Evolutionary conservation across 2,113 vertebrate species (phyloP).

Genomic region (Scortum barcoo): DNA sequence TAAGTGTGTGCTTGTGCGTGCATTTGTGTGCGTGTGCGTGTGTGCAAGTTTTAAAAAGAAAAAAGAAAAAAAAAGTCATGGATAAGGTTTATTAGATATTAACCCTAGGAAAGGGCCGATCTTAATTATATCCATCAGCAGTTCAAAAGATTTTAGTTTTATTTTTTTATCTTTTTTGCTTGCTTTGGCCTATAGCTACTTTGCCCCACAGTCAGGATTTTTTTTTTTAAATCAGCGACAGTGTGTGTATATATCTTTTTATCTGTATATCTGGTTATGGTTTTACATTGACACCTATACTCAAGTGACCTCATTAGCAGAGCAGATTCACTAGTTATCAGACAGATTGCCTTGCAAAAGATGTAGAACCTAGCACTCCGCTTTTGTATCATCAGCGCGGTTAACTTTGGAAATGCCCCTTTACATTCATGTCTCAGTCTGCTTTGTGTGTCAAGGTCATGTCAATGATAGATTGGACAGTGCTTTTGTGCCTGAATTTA

Average conservation of each 20-base stretch:
- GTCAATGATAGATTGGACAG: slow-evolving; percentile 76
- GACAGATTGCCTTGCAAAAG: slow-evolving; percentile 42
- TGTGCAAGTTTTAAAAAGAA: slow-evolving; percentile 7
- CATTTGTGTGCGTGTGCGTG: slow-evolving; percentile 14
- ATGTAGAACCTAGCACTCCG: slow-evolving; percentile 38
- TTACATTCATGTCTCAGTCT: slow-evolving; percentile 64
- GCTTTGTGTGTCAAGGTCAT: slow-evolving; percentile 81
- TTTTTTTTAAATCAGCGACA: slow-evolving; percentile 19
- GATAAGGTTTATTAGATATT: slow-evolving; percentile 74
- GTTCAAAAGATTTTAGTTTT: slow-evolving; percentile 63
- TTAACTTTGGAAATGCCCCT: slow-evolving; percentile 60
- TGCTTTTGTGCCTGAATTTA: slow-evolving; percentile 77
- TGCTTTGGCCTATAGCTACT: slow-evolving; percentile 22
- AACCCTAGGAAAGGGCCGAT: slow-evolving; percentile 66
- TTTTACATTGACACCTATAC: slow-evolving; percentile 66
- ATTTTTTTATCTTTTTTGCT: slow-evolving; percentile 30
- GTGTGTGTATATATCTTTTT: slow-evolving; percentile 33
- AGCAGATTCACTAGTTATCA: slow-evolving; percentile 48
- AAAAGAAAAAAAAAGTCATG: slow-evolving; percentile 42
- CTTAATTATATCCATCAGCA: slow-evolving; percentile 72
- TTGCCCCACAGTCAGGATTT: slow-evolving; percentile 1
- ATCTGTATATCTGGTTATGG: slow-evolving; percentile 47
- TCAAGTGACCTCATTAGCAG: slow-evolving; percentile 73
- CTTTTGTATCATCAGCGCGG: slow-evolving; percentile 48
- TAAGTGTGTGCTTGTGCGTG: slow-evolving; percentile 27